Evolutionary conservation across 2,888 invertebrate species (phyloP).

Genomic region (Cryptosula pallasiana): DNA sequence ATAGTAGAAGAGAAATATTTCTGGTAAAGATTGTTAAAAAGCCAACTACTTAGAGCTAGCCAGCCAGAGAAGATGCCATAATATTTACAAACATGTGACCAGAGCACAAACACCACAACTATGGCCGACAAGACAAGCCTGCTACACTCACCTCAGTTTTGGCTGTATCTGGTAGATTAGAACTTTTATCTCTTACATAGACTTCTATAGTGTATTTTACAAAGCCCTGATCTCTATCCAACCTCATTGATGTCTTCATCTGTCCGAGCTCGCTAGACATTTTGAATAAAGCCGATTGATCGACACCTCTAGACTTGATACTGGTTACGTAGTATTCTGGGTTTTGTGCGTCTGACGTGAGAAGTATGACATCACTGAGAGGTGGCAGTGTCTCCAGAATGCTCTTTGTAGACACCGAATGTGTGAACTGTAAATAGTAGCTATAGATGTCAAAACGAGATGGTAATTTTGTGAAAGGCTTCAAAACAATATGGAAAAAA

Average conservation of each 20-base stretch:
- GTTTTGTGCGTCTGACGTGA: conserved; percentile 44
- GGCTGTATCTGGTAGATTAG: conserved; percentile 36
- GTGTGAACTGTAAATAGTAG: conserved; percentile 4
- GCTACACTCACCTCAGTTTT: conserved; percentile 41
- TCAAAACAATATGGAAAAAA: too few species aligned
- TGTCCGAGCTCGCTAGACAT: conserved; percentile 37
- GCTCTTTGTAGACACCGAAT: background rate
- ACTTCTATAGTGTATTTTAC: conserved; percentile 38
- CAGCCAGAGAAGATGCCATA: too few species aligned
- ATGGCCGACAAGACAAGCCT: too few species aligned
- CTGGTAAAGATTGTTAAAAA: too few species aligned
- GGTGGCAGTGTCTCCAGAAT: background rate
- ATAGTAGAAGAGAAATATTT: too few species aligned
- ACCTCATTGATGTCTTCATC: conserved; percentile 32
- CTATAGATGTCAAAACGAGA: too few species aligned
- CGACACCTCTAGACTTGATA: conserved; percentile 56
- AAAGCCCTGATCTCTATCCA: conserved; percentile 41
- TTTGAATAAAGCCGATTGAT: conserved; percentile 35
- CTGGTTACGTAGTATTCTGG: conserved; percentile 84
- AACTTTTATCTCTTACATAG: conserved; percentile 37
- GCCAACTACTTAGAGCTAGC: too few species aligned
- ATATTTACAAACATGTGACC: too few species aligned
- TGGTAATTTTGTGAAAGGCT: too few species aligned
- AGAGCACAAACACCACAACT: too few species aligned
- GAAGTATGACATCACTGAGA: background rate